Evolutionary conservation across 1,140 invertebrate species (phyloP).

Genomic region (Achroia grisella): DNA sequence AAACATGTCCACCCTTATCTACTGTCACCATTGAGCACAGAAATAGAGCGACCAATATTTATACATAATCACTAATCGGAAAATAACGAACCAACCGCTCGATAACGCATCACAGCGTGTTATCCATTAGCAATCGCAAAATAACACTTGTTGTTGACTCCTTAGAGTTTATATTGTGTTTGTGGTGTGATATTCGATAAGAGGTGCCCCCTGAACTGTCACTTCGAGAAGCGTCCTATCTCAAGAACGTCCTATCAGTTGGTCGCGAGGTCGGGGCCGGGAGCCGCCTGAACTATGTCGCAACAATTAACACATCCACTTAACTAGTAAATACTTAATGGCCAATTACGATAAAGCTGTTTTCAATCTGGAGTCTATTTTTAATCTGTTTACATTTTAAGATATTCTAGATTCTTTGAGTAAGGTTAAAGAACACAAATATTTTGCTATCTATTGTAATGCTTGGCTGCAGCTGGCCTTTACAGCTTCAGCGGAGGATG

Average conservation of each 20-base stretch:
- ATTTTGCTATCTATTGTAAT: no score
- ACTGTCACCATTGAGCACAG: constrained; percentile 16
- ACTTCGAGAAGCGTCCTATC: constrained; percentile 14
- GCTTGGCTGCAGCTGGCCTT: no score
- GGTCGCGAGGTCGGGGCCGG: constrained; percentile 1
- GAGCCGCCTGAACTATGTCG: background rate
- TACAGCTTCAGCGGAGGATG: no score
- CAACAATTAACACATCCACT: background rate
- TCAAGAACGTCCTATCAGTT: constrained; percentile 17
- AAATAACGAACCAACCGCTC: constrained; percentile 22
- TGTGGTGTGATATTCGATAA: constrained; percentile 12
- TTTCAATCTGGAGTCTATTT: no score
- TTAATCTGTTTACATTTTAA: no score
- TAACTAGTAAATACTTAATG: no score
- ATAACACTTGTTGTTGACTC: no score
- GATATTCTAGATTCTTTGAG: no score
- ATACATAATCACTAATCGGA: constrained; percentile 29
- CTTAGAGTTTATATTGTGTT: no score
- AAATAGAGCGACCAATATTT: constrained; percentile 27
- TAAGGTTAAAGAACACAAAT: no score
- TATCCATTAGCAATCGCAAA: no score
- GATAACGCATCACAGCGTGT: constrained; percentile 9
- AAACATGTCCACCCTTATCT: constrained; percentile 15
- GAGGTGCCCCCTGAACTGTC: constrained; percentile 17
- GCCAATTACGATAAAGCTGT: no score